Evolutionary conservation across 2,888 invertebrate genomes (phyloP).

Genomic region (Halocaridina rubra): DNA sequence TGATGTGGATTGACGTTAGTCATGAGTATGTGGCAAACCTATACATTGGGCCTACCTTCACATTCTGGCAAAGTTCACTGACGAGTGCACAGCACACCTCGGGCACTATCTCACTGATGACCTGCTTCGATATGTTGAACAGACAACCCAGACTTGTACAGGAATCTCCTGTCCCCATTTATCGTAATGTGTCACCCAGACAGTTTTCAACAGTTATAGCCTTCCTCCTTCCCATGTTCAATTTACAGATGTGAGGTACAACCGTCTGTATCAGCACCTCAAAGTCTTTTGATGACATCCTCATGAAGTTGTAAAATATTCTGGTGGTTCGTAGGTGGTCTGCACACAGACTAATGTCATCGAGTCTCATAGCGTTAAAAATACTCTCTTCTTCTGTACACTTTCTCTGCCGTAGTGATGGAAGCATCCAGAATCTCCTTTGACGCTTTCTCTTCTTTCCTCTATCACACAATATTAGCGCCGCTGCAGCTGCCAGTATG

Average conservation of each 20-base stretch:
- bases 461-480: neutral
- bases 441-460: neutral
- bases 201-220: neutral
- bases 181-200: no score
- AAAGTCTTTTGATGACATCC: neutral
- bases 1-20: no score
- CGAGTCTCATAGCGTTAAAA: neutral
- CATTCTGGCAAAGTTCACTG: no score
- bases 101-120: no score
- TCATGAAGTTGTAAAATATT: neutral
- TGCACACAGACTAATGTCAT: neutral
- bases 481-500: neutral
- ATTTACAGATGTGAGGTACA: neutral
- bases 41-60: no score
- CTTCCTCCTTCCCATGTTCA: neutral
- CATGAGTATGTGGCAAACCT: no score
- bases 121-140: no score
- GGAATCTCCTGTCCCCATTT: no score
- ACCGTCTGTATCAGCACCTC: neutral
- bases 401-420: neutral
- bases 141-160: no score
- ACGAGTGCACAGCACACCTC: no score
- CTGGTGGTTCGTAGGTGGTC: neutral
- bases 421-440: neutral
- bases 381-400: neutral